Evolutionary conservation across 2,797 vertebrate genomes (phyloP).

Genomic region (Tiaroga cobitis): DNA sequence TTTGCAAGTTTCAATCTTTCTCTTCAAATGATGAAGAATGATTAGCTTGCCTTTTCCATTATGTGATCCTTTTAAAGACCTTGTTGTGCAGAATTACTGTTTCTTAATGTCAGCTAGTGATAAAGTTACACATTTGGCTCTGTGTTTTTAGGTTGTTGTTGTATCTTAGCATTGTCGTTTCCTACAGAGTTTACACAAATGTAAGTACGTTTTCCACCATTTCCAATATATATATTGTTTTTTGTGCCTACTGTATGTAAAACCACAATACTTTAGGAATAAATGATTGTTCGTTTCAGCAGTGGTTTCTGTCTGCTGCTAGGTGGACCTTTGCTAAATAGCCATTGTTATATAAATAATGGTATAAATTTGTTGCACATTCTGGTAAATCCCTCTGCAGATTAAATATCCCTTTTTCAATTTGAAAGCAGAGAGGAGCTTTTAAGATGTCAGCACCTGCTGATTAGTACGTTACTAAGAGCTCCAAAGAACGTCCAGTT

Average conservation of each 20-base stretch:
- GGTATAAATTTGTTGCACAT: constrained; percentile 53
- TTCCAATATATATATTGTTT: neutral
- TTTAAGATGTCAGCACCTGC: constrained; percentile 81
- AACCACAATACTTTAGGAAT: neutral
- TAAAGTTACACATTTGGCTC: constrained; percentile 39
- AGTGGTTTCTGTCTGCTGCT: neutral
- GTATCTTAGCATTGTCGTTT: neutral
- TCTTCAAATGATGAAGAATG: neutral
- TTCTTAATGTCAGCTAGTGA: constrained; percentile 53
- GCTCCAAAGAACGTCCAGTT: constrained; percentile 69
- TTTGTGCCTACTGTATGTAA: neutral
- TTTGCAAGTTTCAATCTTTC: neutral
- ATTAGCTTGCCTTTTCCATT: neutral
- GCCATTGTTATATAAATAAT: constrained; percentile 48
- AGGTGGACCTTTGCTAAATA: constrained; percentile 37
- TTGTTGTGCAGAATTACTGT: constrained; percentile 34
- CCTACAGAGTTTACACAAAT: neutral
- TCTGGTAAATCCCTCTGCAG: constrained; percentile 47
- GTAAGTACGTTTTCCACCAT: neutral
- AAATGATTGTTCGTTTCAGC: neutral
- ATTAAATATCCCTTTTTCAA: constrained; percentile 62
- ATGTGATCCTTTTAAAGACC: neutral
- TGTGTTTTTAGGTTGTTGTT: neutral
- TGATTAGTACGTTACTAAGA: constrained; percentile 75
- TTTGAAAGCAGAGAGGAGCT: constrained; percentile 80